A percentile compares a stretch with the other conserved stretches of the same genome.
These are phyloP conservation scores for Sorex maritimensis DNA, from an alignment of 2,797 vertebrate genomes.

Conservation along the genomic window DNA sequence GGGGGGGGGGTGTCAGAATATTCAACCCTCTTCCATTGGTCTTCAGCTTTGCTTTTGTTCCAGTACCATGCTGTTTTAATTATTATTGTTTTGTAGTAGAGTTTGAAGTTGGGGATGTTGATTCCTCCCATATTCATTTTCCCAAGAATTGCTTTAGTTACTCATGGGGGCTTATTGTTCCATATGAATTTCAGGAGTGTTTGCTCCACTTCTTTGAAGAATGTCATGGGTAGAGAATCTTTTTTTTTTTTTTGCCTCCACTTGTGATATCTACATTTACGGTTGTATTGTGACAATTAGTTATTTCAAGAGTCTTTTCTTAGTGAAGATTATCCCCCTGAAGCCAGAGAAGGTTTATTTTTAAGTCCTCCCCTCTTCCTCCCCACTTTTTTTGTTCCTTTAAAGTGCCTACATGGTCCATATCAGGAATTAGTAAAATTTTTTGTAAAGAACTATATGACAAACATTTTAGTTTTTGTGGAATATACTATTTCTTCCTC, in stretches of 20 bases:
- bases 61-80: no score
- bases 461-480: slow-evolving; percentile 23
- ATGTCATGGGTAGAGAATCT: no score
- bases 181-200: no score
- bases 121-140: no score
- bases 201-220: no score
- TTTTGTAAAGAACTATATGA: neutral
- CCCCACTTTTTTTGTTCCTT: neutral
- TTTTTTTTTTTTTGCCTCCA: neutral
- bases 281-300: neutral
- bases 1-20: no score
- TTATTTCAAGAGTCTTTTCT: neutral
- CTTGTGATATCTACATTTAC: neutral
- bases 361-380: neutral
- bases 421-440: neutral
- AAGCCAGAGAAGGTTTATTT: neutral
- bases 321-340: neutral
- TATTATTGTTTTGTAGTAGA: no score
- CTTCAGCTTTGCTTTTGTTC: no score
- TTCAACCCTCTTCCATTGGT: no score
- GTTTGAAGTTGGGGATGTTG: no score
- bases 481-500: neutral
- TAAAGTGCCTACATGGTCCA: neutral
- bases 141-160: no score
- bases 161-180: no score